Evolutionary conservation across 2,888 invertebrate species (phyloP).

Genomic region (Chalcis sispes): DNA sequence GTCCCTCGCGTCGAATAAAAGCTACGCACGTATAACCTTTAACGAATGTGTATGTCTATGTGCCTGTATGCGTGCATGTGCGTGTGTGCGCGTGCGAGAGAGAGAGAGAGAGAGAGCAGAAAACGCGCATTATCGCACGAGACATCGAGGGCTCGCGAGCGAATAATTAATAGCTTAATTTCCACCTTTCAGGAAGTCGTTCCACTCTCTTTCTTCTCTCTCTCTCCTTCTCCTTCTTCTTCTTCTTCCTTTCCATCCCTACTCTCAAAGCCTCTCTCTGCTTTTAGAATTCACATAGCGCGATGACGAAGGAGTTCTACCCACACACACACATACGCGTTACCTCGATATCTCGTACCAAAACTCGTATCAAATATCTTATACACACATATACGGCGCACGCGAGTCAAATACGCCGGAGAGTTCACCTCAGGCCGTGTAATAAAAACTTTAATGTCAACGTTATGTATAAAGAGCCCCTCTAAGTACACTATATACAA

Average conservation of each 20-base stretch:
- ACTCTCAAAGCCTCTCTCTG: background rate
- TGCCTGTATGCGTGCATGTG: no score
- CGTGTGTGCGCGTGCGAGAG: no score
- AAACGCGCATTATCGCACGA: background rate
- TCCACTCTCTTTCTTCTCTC: slow-evolving; percentile 11
- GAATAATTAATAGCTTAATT: slow-evolving; percentile 74
- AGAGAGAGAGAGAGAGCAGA: no score
- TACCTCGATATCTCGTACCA: no score
- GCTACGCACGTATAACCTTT: no score
- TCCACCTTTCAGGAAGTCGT: slow-evolving; percentile 71
- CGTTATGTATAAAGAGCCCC: slow-evolving; percentile 36
- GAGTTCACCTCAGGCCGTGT: slow-evolving; percentile 33
- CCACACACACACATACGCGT: slow-evolving; percentile 55
- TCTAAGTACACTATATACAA: no score
- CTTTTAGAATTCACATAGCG: slow-evolving; percentile 62
- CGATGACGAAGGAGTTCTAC: slow-evolving; percentile 61
- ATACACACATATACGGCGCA: background rate
- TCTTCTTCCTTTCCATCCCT: background rate
- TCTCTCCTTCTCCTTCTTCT: background rate
- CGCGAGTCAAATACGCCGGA: slow-evolving; percentile 40
- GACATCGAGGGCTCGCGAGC: slow-evolving; percentile 29
- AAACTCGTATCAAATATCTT: slow-evolving; percentile 44
- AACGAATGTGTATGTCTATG: no score
- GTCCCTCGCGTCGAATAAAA: no score
- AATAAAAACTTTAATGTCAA: slow-evolving; percentile 53